Conservation (phyloP, 2,888 invertebrate species). For the Bombylius major region DNA sequence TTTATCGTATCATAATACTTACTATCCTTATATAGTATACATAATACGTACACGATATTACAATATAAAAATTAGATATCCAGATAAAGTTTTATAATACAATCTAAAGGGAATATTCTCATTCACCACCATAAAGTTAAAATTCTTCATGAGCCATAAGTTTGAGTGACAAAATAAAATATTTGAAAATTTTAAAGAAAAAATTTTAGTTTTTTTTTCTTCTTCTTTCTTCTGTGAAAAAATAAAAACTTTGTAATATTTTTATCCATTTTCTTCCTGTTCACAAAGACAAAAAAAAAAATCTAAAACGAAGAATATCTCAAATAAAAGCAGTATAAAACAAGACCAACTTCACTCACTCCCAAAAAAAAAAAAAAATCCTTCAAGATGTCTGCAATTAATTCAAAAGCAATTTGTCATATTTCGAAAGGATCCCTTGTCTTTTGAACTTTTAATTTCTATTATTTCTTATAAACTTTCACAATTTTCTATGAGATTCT, state of each 20-base stretch:
- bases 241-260: not conserved
- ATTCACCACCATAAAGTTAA: too few relatives aligned
- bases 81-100: too few relatives aligned
- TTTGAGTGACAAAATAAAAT: conserved; percentile 3
- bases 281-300: too few relatives aligned
- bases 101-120: too few relatives aligned
- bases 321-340: too few relatives aligned
- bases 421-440: not conserved
- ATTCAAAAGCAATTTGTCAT: conserved; percentile 10
- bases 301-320: too few relatives aligned
- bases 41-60: too few relatives aligned
- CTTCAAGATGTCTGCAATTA: conserved; percentile 8
- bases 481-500: too few relatives aligned
- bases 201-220: not conserved
- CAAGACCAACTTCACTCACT: too few relatives aligned
- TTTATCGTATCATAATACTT: not conserved
- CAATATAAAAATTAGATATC: too few relatives aligned
- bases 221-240: not conserved
- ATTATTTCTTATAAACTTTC: not conserved
- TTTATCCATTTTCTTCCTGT: too few relatives aligned
- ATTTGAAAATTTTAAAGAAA: not conserved
- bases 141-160: not conserved
- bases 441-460: not conserved
- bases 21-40: not conserved
- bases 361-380: not conserved